A percentile compares a stretch with the other conserved stretches of the same genome.
These are phyloP conservation scores for Trachymyrmex cornetzi DNA, from an alignment of 1,140 invertebrate genomes.

Conservation along the genomic window DNA sequence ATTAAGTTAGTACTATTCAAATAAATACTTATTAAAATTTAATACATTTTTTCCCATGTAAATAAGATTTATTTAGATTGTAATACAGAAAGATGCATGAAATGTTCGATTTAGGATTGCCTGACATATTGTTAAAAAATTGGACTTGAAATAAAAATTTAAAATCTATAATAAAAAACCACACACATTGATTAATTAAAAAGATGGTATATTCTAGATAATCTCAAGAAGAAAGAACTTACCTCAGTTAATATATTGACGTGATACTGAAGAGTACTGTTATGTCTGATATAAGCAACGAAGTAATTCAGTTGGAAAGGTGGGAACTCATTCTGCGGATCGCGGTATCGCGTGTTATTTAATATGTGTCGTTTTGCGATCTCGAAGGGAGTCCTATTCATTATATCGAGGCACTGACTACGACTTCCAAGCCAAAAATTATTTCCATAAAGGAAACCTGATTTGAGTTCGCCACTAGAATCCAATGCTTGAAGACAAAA, in stretches of 20 bases:
- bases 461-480: constrained; percentile 83
- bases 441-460: constrained; percentile 86
- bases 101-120: background rate
- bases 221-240: constrained; percentile 62
- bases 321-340: constrained; percentile 80
- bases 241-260: constrained; percentile 81
- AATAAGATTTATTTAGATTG: background rate
- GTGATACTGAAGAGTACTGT: constrained; percentile 85
- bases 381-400: constrained; percentile 73
- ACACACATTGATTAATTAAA: background rate
- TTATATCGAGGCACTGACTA: constrained; percentile 82
- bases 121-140: background rate
- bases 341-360: constrained; percentile 79
- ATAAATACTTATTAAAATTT: no score
- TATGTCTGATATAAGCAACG: constrained; percentile 82
- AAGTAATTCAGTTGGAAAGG: constrained; percentile 84
- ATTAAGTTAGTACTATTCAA: no score
- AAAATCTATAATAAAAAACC: background rate
- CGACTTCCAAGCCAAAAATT: constrained; percentile 86
- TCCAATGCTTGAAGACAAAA: constrained; percentile 84
- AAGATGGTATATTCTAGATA: background rate
- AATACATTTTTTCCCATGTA: no score
- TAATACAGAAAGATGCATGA: background rate
- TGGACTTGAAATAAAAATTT: background rate
- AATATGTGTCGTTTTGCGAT: constrained; percentile 65